Conservation (phyloP, 2,113 vertebrate genomes). For the Podarcis raffonei region DNA sequence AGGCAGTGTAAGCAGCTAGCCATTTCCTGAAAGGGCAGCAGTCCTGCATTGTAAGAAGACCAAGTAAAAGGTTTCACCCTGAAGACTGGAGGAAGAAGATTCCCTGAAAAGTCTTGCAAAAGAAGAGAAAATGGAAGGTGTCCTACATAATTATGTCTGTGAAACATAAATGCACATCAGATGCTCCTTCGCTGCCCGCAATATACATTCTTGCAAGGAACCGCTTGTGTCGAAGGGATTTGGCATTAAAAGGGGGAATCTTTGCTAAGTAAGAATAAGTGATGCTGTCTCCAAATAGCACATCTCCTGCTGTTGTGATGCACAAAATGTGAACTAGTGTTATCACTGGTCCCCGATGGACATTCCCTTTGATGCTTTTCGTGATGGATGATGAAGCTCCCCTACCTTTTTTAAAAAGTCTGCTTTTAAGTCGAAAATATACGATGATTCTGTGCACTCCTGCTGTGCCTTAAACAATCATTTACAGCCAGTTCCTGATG, state of each 20-base stretch:
- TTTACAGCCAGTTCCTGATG: no score
- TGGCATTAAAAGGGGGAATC: not conserved
- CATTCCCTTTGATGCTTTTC: not conserved
- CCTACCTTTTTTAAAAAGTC: no score
- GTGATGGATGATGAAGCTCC: no score
- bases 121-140: not conserved
- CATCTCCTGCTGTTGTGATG: not conserved
- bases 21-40: conserved; percentile 63
- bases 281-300: not conserved
- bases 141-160: not conserved
- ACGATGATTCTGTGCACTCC: no score
- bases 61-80: conserved; percentile 51
- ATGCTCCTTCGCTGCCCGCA: not conserved
- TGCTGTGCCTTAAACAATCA: no score
- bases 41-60: conserved; percentile 48
- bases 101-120: not conserved
- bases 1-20: conserved; percentile 60
- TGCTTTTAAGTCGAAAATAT: no score
- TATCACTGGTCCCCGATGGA: not conserved
- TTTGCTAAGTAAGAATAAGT: not conserved
- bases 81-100: not conserved
- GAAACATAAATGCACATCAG: not conserved
- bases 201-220: not conserved
- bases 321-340: not conserved
- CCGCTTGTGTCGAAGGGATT: not conserved